phyloP scores from a whole-genome alignment of 1,140 invertebrate genomes.

The Megalopta genalis region DNA sequence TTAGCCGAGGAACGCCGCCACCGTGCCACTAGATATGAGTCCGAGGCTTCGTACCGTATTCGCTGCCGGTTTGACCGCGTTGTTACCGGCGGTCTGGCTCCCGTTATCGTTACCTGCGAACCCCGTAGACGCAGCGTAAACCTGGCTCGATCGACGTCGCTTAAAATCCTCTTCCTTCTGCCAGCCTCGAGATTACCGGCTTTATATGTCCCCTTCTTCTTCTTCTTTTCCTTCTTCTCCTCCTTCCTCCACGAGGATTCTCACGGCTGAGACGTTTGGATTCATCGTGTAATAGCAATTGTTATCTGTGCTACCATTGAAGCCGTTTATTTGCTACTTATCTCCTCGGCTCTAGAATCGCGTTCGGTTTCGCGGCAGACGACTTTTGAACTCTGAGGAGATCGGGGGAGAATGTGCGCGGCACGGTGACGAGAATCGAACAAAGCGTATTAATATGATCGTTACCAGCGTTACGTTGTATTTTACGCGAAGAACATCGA shows the following conservation, averaged over 20 bases:
- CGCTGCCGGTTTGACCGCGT: conserved; percentile 49
- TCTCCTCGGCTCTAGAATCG: too few relatives aligned
- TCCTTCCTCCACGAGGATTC: not conserved
- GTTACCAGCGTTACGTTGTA: too few relatives aligned
- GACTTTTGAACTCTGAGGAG: too few relatives aligned
- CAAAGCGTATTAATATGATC: too few relatives aligned
- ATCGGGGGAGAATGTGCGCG: too few relatives aligned
- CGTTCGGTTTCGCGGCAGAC: too few relatives aligned
- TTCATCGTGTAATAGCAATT: not conserved
- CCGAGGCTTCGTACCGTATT: conserved; percentile 50
- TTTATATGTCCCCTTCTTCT: conserved; percentile 42
- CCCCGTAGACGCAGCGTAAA: conserved; percentile 50
- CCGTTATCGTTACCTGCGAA: conserved; percentile 62
- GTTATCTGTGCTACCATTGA: too few relatives aligned
- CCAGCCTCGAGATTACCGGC: conserved; percentile 41
- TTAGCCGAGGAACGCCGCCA: conserved; percentile 75
- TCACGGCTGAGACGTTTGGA: not conserved
- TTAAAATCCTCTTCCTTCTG: conserved; percentile 46
- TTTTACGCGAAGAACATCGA: too few relatives aligned
- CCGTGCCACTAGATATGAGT: conserved; percentile 75
- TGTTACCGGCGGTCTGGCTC: conserved; percentile 64
- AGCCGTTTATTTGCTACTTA: too few relatives aligned
- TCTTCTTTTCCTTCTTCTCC: too few relatives aligned
- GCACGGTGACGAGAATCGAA: too few relatives aligned
- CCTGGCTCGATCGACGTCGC: conserved; percentile 36